Percentiles rank a stretch among this genome's conserved stretches.
Evolutionary conservation across 2,113 vertebrate species (phyloP).

Genomic region (Syngnathus floridae): DNA sequence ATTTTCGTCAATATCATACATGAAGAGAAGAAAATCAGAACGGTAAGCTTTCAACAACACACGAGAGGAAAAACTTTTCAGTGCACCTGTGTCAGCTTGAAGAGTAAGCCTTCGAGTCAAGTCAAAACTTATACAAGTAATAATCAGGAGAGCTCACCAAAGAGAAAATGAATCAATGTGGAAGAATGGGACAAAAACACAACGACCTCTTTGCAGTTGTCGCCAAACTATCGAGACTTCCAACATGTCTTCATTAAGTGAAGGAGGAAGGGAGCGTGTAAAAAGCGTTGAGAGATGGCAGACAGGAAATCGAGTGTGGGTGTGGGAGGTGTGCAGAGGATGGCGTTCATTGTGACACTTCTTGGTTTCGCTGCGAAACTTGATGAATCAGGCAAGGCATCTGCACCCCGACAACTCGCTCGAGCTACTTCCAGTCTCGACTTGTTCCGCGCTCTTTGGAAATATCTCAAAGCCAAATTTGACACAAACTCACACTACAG

Average conservation of each 20-base stretch:
- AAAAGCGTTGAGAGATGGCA: slow-evolving; percentile 35
- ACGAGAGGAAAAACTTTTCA: neutral
- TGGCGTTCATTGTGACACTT: slow-evolving; percentile 24
- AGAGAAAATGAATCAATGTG: slow-evolving; percentile 24
- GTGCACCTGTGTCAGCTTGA: neutral
- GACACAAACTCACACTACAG: neutral
- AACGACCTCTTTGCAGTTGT: slow-evolving; percentile 6
- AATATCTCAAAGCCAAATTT: neutral
- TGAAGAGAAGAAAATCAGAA: too few relatives aligned
- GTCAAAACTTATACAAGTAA: neutral
- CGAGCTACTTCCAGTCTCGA: slow-evolving; percentile 5
- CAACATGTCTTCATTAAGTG: slow-evolving; percentile 16
- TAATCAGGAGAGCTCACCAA: slow-evolving; percentile 35
- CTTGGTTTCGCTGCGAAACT: slow-evolving; percentile 51
- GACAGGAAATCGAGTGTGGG: slow-evolving; percentile 42
- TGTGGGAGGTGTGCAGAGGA: slow-evolving; percentile 36
- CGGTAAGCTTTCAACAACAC: neutral
- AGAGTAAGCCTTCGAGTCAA: neutral
- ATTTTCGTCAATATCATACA: too few relatives aligned
- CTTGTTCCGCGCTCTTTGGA: neutral
- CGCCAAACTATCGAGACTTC: slow-evolving; percentile 12
- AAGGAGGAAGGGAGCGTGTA: slow-evolving; percentile 31
- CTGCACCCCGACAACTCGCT: slow-evolving; percentile 18
- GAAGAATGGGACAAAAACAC: slow-evolving; percentile 3
- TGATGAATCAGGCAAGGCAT: slow-evolving; percentile 59